Percentiles rank a stretch among this genome's conserved stretches.
phyloP scores from a whole-genome alignment of 1,140 invertebrate genomes.

The Phymastichus coffea region DNA sequence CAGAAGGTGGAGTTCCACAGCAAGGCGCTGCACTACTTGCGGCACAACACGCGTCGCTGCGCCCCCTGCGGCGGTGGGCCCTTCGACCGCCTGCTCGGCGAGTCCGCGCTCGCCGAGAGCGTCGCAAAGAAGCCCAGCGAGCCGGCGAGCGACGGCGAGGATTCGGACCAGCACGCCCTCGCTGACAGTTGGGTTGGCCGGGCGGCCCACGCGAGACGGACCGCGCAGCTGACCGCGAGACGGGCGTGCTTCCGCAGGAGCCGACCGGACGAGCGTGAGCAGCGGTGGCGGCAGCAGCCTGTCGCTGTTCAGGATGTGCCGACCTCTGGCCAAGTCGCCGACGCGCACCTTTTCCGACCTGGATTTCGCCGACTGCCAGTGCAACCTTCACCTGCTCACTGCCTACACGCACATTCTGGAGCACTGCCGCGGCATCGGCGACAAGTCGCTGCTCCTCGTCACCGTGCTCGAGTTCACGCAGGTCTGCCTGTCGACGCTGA shows the following conservation, averaged over 20 bases:
- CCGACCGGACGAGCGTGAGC: no score
- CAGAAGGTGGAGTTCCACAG: slow-evolving; percentile 65
- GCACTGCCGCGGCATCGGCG: slow-evolving; percentile 61
- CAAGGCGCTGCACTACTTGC: slow-evolving; percentile 59
- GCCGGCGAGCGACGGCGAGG: background rate
- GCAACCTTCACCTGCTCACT: slow-evolving; percentile 56
- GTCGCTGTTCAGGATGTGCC: background rate
- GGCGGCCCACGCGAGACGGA: no score
- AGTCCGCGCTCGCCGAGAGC: slow-evolving; percentile 18
- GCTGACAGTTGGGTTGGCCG: no score
- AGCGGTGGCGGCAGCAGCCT: background rate
- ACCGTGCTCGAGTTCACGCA: slow-evolving; percentile 61
- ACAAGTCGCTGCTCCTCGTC: slow-evolving; percentile 42
- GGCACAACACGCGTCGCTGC: slow-evolving; percentile 60
- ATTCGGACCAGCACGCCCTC: background rate
- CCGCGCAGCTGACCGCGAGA: no score
- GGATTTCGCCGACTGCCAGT: slow-evolving; percentile 58
- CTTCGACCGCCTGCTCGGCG: slow-evolving; percentile 57
- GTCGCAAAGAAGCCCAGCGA: background rate
- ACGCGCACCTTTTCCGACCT: slow-evolving; percentile 48
- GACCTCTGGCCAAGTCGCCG: slow-evolving; percentile 28
- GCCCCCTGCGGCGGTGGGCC: slow-evolving; percentile 56
- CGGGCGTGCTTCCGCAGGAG: no score
- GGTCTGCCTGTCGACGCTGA: slow-evolving; percentile 53
- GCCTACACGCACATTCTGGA: slow-evolving; percentile 61